Base-by-base conservation (phyloP, 2,113 vertebrate genomes). In the Xenus cinereus region DNA sequence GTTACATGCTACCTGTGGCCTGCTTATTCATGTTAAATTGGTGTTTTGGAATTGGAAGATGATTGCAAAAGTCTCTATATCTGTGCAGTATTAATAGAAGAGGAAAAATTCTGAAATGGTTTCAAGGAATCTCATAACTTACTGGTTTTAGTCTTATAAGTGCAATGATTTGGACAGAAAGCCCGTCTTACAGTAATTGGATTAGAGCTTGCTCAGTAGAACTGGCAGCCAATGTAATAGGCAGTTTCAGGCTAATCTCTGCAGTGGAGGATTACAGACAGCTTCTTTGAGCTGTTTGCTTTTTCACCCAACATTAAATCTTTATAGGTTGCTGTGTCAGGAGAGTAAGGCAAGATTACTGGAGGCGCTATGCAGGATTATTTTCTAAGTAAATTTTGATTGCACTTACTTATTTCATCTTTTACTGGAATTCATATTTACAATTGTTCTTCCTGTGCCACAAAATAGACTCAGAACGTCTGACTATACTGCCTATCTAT, bases 151-250 rank as follows among this genome's bases (percentile, higher is more conserved):
- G 51, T 75, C 48, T 72, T 77, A 0, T 1, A 68, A 92, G 56
- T 86, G 69, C 17, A 72, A 32, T 80, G 84, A 72, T 79, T 77
- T 77, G 83, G 80, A 50, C 53, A 68, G 64, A 80, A 74, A 93
- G 64, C 35, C 64, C 87, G 74, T 93, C 64, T 96, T 95, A 90
- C 30, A 84, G 86, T 92, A 95, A 97, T 89, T 93, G 90, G 94
- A 92, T 94, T 96, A 84, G 59, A 63, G 43, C 21, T 93, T 73
- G 90, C 69, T 93, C 74, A 79, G 64, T 41, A 76, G 82, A 78
- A 86, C 41, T 81, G 67, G 62, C 84, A 96, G 86, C 50, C 92
- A 77, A 9, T 79, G 83, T 83, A 90, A 75, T 51, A 82, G 81
- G 54, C 73, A 75, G 73, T 90, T 96, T 87, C 66, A 84, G 84